These are phyloP conservation scores for Incurvaria masculella DNA, from an alignment of 2,888 invertebrate genomes.

Conservation along the genomic window DNA sequence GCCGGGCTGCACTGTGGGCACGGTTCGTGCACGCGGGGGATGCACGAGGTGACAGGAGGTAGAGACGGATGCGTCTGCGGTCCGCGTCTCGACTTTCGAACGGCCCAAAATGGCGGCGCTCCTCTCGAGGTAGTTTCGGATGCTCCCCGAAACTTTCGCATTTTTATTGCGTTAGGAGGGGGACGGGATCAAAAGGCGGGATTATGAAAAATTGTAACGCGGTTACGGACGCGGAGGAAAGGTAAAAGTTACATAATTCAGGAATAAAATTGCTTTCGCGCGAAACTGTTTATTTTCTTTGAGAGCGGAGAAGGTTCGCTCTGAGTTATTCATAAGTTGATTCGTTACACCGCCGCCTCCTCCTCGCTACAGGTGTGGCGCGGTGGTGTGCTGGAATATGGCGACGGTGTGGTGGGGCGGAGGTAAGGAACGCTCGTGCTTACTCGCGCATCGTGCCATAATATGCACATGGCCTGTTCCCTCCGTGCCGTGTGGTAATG, in stretches of 20 bases:
- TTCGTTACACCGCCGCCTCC: neutral
- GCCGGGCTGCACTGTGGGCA: too few relatives aligned
- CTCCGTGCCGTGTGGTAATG: too few relatives aligned
- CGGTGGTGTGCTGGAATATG: neutral
- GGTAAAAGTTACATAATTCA: neutral
- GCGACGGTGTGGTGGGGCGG: neutral
- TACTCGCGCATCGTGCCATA: too few relatives aligned
- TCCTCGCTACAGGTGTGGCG: too few relatives aligned
- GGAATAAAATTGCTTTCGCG: neutral
- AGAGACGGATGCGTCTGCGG: too few relatives aligned
- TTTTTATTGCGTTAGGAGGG: slow-evolving; percentile 20
- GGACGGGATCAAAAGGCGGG: slow-evolving; percentile 41
- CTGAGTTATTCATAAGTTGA: neutral
- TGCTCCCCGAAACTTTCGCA: neutral
- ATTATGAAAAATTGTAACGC: slow-evolving; percentile 56
- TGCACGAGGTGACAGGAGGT: too few relatives aligned
- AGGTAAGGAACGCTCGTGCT: too few relatives aligned
- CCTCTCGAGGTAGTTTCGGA: neutral
- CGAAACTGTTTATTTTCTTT: neutral
- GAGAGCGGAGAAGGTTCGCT: neutral
- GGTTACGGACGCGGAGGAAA: slow-evolving; percentile 39
- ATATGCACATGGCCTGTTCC: too few relatives aligned
- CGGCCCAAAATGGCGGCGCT: neutral
- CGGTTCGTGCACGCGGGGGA: too few relatives aligned
- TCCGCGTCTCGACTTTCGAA: neutral